Base-by-base conservation (phyloP, 2,888 invertebrate genomes). In the Drosophila macrospina region DNA sequence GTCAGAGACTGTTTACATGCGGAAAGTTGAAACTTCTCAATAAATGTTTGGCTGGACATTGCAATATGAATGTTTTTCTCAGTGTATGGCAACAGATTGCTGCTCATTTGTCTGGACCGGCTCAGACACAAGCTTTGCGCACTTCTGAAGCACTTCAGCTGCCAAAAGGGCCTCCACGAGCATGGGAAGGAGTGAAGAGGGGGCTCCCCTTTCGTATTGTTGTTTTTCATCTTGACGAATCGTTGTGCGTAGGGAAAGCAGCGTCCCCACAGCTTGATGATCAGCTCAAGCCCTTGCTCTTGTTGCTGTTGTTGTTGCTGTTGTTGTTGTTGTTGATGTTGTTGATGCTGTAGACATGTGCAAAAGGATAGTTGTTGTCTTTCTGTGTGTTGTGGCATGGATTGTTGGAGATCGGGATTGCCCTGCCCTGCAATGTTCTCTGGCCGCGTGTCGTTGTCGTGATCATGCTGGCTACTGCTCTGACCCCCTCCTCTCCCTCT, bases 101-200 rank as follows among this genome's bases (percentile, higher is more conserved):
- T 85, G 88, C 81, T 83, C 84, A 86, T 85, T 88, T 84, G 88
- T 88, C 84, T 88, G 83, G 71, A 74, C 55, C 51, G 69, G 69
- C 86, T 83, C 74, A 86, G 85, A 86, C 86, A 74, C 80, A 88
- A 86, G 86, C 78, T 80, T 79, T 84, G 88, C 85, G 88, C 86
- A 86, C 85, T 86, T 86, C 75, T 86, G 86, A 81, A 88, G 88
- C 86, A 86, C 85, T 86, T 88, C 71, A 81, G 81, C 75, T 83
- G 86, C 84, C 84, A 75, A 47, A 44, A 52, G 52, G n/a, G 32
- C 20, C 26, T 10, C 28, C 39, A 60, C 69, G 65, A 51, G 39
- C 1, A 5, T n/a, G 5, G 5, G 39, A n/a, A 55, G 20, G 24
- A 32, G 5, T n/a, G 5, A 16, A n/a, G 59, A n/a, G 24, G 41